These are phyloP conservation scores for Eilema griseolum DNA, from an alignment of 2,888 invertebrate species.

Conservation along the genomic window DNA sequence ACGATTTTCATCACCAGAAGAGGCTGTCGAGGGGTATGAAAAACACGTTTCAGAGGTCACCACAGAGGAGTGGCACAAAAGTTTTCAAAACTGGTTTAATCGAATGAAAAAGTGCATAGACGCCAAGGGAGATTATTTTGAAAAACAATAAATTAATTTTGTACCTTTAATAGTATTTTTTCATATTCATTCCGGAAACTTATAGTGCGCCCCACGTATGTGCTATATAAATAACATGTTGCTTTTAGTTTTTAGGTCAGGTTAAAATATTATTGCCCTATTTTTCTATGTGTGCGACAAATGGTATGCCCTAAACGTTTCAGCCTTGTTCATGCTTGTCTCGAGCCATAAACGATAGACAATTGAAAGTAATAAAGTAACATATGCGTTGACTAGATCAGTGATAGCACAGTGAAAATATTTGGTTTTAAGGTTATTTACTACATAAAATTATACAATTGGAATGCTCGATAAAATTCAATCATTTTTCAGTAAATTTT, in stretches of 20 bases:
- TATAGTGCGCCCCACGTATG: too few relatives aligned
- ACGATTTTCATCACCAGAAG: too few relatives aligned
- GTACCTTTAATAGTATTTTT: too few relatives aligned
- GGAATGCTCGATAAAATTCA: neutral
- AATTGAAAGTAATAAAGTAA: slow-evolving; percentile 79
- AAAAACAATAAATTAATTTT: too few relatives aligned
- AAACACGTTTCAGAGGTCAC: too few relatives aligned
- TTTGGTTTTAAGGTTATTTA: slow-evolving; percentile 9
- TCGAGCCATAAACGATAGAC: slow-evolving; percentile 72
- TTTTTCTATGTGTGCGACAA: slow-evolving; percentile 62
- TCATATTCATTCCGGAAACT: too few relatives aligned
- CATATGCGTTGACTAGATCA: slow-evolving; percentile 61
- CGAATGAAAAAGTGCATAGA: too few relatives aligned
- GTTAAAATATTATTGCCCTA: slow-evolving; percentile 53
- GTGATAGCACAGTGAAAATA: slow-evolving; percentile 60
- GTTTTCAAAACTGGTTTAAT: too few relatives aligned
- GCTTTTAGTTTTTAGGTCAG: slow-evolving; percentile 33
- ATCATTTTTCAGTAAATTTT: neutral
- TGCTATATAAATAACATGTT: too few relatives aligned
- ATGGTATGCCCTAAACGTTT: slow-evolving; percentile 73
- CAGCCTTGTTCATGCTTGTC: slow-evolving; percentile 67
- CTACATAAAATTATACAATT: neutral
- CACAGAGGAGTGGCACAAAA: too few relatives aligned
- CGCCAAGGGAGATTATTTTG: too few relatives aligned
- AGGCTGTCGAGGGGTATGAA: too few relatives aligned